Conservation (phyloP, 1,140 invertebrate species). For the Saccostrea cuccullata region DNA sequence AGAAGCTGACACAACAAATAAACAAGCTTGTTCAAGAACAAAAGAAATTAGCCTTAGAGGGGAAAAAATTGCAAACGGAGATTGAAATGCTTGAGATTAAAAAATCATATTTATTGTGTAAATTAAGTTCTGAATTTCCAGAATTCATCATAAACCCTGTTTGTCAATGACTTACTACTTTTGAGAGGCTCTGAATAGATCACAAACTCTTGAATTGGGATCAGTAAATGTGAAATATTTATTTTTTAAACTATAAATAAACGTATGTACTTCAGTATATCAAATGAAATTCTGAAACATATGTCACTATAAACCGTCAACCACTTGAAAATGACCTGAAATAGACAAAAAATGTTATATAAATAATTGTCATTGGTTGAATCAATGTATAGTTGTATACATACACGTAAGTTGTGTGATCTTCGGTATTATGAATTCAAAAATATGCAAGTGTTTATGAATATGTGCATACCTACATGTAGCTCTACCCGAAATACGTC, state of each 20-base stretch:
- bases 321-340: background rate
- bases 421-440: background rate
- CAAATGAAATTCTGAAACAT: too few species aligned
- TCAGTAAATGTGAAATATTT: background rate
- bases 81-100: background rate
- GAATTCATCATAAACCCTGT: background rate
- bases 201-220: background rate
- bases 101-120: background rate
- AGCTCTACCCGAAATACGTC: background rate
- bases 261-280: background rate
- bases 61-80: conserved; percentile 7
- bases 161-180: background rate
- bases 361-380: background rate
- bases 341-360: background rate
- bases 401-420: background rate
- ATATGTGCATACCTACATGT: too few species aligned
- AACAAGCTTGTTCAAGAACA: background rate
- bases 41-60: background rate
- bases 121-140: background rate
- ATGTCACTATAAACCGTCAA: background rate
- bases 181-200: background rate
- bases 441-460: background rate
- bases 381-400: background rate
- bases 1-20: too few species aligned
- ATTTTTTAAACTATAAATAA: background rate